Evolutionary conservation across 2,113 vertebrate genomes (phyloP).

Genomic region (Jaculus jaculus): DNA sequence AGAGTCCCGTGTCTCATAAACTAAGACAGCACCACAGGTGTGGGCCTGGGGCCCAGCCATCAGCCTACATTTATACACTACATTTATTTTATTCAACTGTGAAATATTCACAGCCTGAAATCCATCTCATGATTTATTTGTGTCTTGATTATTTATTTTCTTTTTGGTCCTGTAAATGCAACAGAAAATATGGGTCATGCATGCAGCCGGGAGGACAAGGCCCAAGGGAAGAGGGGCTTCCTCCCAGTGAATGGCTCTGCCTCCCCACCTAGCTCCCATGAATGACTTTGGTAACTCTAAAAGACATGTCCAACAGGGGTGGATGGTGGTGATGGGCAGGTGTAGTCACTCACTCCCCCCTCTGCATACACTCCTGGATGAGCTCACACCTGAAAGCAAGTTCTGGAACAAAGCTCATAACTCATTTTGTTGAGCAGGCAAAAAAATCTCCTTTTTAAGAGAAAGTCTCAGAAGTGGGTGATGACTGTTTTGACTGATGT

Average conservation of each 20-base stretch:
- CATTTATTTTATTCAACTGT: conserved; percentile 45
- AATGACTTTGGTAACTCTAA: neutral
- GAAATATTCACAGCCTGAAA: conserved; percentile 60
- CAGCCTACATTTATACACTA: neutral
- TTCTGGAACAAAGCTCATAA: conserved; percentile 59
- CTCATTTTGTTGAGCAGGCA: conserved; percentile 68
- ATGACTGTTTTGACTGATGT: conserved; percentile 74
- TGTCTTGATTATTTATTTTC: neutral
- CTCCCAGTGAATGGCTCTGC: accelerated
- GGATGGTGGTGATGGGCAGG: neutral
- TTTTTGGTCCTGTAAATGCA: neutral
- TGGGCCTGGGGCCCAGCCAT: neutral
- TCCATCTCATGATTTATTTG: neutral
- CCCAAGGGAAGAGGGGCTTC: accelerated
- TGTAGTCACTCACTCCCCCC: accelerated
- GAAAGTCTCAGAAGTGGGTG: conserved; percentile 75
- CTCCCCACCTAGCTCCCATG: too few relatives aligned
- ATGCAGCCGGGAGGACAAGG: accelerated
- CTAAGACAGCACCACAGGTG: neutral
- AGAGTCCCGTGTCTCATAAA: neutral
- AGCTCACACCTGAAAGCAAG: conserved; percentile 44
- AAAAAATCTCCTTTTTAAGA: conserved; percentile 75
- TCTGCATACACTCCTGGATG: conserved; percentile 15
- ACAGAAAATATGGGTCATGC: neutral
- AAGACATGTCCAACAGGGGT: neutral